Evolutionary conservation across 2,797 vertebrate species (phyloP).

Genomic region (Spondyliosoma cantharus): DNA sequence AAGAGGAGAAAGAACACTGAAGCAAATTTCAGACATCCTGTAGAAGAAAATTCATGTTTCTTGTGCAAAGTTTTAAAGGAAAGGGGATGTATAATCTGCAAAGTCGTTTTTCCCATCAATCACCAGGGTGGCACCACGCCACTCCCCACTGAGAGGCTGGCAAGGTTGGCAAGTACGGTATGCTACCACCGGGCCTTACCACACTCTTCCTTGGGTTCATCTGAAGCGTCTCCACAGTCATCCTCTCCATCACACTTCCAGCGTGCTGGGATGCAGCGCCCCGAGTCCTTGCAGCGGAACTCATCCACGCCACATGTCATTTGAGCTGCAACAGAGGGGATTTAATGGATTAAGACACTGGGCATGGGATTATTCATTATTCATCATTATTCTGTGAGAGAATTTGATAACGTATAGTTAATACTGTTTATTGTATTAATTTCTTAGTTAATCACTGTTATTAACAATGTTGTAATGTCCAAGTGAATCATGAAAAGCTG

Average conservation of each 20-base stretch:
- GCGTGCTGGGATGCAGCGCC: slow-evolving; percentile 95
- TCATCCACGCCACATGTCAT: slow-evolving; percentile 98
- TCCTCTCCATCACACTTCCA: slow-evolving; percentile 99
- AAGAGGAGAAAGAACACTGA: no score
- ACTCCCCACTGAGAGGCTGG: no score
- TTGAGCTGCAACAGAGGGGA: slow-evolving; percentile 88
- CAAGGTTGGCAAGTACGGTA: no score
- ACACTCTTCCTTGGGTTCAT: slow-evolving; percentile 98
- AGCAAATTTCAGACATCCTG: no score
- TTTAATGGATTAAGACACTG: slow-evolving; percentile 9
- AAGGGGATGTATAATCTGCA: no score
- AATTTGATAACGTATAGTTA: slow-evolving; percentile 12
- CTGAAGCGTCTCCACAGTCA: slow-evolving; percentile 95
- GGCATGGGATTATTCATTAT: not conserved
- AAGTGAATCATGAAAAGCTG: not conserved
- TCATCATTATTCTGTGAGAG: not conserved
- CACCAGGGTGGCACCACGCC: no score
- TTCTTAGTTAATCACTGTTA: no score
- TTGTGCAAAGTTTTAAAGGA: no score
- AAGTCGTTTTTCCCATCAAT: no score
- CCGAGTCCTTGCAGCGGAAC: slow-evolving; percentile 98
- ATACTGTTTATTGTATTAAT: no score
- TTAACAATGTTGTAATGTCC: no score
- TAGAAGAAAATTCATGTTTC: no score
- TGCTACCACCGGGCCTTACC: slow-evolving; percentile 79